A percentile compares a stretch with the other conserved stretches of the same genome.
These are phyloP conservation scores for Heliocidaris tuberculata DNA, from an alignment of 35 echinoderm and acorn worm species.

Conservation along the genomic window DNA sequence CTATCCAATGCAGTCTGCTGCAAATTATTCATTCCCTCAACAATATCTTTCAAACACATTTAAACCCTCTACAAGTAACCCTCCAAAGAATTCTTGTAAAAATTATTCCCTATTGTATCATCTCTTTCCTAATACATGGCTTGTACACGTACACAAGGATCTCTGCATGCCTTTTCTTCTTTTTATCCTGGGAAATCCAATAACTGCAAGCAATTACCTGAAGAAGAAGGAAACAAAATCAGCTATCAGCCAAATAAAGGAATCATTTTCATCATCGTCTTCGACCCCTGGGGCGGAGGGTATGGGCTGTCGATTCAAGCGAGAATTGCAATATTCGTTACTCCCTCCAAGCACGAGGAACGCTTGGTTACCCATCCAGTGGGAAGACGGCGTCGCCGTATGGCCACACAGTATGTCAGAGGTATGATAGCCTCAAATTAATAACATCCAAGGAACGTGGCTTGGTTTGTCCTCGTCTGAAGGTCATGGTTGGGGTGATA, in stretches of 20 bases:
- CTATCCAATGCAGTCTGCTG: too few species aligned
- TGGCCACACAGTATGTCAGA: not conserved
- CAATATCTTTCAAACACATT: too few species aligned
- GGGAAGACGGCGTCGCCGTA: not conserved
- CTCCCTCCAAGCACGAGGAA: not conserved
- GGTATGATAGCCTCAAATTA: not conserved
- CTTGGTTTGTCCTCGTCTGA: not conserved
- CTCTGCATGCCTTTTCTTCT: too few species aligned
- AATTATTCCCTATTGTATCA: too few species aligned
- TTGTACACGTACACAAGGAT: too few species aligned
- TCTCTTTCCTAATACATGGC: too few species aligned
- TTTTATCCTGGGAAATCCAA: too few species aligned
- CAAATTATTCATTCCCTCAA: too few species aligned
- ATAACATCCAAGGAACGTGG: not conserved
- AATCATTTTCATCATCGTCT: not conserved
- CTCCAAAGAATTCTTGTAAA: too few species aligned
- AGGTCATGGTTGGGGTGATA: not conserved
- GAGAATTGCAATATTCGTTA: conserved; percentile 10
- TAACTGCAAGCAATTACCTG: not conserved
- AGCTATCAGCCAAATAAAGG: not conserved
- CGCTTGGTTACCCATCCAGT: not conserved
- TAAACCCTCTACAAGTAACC: too few species aligned
- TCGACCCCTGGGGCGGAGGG: not conserved
- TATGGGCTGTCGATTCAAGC: not conserved
- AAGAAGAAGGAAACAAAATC: not conserved